Evolutionary conservation across 2,888 invertebrate genomes (phyloP).

Genomic region (Rhingia campestris): DNA sequence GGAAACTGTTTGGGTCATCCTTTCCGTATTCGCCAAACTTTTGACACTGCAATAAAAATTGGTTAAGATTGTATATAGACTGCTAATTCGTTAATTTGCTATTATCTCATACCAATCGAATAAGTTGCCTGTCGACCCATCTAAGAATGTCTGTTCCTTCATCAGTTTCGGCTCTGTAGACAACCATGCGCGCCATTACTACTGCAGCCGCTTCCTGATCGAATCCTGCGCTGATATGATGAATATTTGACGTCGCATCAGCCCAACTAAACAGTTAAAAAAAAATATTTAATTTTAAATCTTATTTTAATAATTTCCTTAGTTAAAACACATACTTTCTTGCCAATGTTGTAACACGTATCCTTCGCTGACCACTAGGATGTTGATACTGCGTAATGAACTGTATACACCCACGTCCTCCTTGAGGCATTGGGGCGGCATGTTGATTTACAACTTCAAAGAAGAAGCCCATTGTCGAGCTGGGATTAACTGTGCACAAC

Average conservation of each 20-base stretch:
- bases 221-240: slow-evolving; percentile 96
- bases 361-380: slow-evolving; percentile 96
- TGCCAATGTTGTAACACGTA: slow-evolving; percentile 98
- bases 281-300: slow-evolving; percentile 13
- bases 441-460: slow-evolving; percentile 99
- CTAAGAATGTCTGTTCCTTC: slow-evolving; percentile 98
- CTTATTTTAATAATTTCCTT: neutral
- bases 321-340: slow-evolving; percentile 88
- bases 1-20: slow-evolving; percentile 98
- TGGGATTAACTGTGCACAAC: slow-evolving; percentile 96
- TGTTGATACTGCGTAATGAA: slow-evolving; percentile 99
- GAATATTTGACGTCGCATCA: slow-evolving; percentile 94
- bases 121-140: slow-evolving; percentile 99
- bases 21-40: slow-evolving; percentile 99
- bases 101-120: slow-evolving; percentile 89
- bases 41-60: slow-evolving; percentile 89
- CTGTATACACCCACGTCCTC: slow-evolving; percentile 97
- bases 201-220: slow-evolving; percentile 99
- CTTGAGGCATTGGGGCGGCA: slow-evolving; percentile 96
- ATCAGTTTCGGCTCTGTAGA: slow-evolving; percentile 96
- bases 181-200: slow-evolving; percentile 97
- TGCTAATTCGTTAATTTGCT: neutral
- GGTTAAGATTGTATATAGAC: neutral
- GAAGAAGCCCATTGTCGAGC: slow-evolving; percentile 95
- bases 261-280: slow-evolving; percentile 89